Evolutionary conservation across 2,888 invertebrate genomes (phyloP).

Genomic region (Piscicola geometra): DNA sequence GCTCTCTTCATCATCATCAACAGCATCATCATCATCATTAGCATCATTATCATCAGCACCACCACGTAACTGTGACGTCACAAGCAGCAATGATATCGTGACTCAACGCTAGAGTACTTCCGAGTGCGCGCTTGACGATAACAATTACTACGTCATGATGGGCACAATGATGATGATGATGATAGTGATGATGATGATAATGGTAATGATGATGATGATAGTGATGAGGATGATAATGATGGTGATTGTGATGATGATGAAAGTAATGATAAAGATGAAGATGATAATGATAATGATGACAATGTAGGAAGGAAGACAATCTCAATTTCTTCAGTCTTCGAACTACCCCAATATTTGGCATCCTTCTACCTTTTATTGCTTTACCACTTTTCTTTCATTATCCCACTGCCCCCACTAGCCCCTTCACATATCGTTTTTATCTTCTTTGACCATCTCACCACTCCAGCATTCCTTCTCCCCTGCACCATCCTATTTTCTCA

Average conservation of each 20-base stretch:
- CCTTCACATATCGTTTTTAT: too few species aligned
- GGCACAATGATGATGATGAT: conserved; percentile 24
- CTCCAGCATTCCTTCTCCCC: too few species aligned
- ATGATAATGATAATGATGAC: conserved; percentile 18
- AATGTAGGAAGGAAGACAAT: too few species aligned
- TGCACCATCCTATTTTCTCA: too few species aligned
- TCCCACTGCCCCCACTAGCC: too few species aligned
- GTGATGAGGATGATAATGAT: background rate
- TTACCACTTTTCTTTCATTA: too few species aligned
- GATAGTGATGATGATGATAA: conserved; percentile 16
- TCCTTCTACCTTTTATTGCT: too few species aligned
- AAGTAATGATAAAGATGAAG: conserved; percentile 33
- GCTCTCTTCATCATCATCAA: background rate
- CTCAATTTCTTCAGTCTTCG: too few species aligned
- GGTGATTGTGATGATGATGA: background rate
- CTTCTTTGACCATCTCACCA: too few species aligned
- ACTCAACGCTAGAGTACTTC: conserved; percentile 13
- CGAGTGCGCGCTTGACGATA: conserved; percentile 13
- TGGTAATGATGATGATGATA: conserved; percentile 9
- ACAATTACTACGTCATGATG: conserved; percentile 25
- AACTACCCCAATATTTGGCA: too few species aligned
- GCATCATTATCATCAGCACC: background rate
- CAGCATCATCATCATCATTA: background rate
- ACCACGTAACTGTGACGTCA: conserved; percentile 1
- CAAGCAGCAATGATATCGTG: background rate